Evolutionary conservation across 2,113 vertebrate species (phyloP), one percentile per base, ranked within the genome.

Genomic region (Coturnix japonica): DNA sequence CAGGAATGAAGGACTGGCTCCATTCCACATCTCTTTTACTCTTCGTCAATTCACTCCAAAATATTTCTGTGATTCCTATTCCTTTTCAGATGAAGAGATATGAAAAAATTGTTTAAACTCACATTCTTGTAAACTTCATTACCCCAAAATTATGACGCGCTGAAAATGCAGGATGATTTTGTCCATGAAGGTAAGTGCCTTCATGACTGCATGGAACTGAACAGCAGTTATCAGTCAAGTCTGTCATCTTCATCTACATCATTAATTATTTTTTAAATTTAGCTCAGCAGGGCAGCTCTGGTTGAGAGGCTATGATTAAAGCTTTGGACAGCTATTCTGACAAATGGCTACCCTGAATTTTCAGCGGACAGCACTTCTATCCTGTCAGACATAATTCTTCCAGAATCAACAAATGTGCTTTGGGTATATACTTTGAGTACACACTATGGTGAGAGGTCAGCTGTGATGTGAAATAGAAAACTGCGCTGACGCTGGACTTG

Each of bases 331-430:
- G 91, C 30, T 81, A 13, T 94, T 94, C 67, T 93, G 81, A 90
- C 91, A 31, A 87, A 92, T 43, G 84, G 49, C 81, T 87, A 72
- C 71, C 18, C 88, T 73, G 78, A 92, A 95, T 95, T 93, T 96
- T 93, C 81, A 81, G 73, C 69, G 93, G 61, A 64, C 51, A 78
- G 47, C 61, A 89, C 53, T 94, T 91, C 81, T 89, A 65, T 81
- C 44, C 86, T 93, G 87, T 95, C 92, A 95, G 91, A 77, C 56
- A 44, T 90, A 95, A 89, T 93, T 94, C 75, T 74, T 95, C 83
- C 81, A 96, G 94, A 89, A 95, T 66, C 67, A 94, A 89, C 78
- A 92, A 95, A 89, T 91, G 78, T 94, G 71, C 56, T 96, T 87
- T 81, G 76, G 90, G 56, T 82, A 78, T 85, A 31, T 89, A 33